Base-by-base conservation (phyloP, 2,888 invertebrate genomes). In the Cancer borealis region DNA sequence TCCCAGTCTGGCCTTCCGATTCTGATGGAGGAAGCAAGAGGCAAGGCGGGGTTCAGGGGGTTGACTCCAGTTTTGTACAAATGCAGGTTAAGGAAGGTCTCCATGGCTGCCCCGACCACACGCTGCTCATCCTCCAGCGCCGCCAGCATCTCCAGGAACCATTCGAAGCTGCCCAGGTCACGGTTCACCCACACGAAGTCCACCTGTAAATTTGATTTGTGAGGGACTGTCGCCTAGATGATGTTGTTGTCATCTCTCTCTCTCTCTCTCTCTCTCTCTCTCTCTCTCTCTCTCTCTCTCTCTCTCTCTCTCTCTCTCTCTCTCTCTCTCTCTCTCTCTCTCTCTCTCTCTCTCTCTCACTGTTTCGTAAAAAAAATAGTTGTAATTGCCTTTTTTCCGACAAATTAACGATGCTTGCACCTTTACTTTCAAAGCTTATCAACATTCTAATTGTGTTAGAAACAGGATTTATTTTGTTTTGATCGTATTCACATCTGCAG, bases 151-250 rank as follows among this genome's bases (percentile, higher is more conserved):
- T 96, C 96, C 30, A 96, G 95, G 95, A 97, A 96, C 97, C 97
- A 97, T 95, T 97, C 96, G 94, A 97, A 96, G 87, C 96, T 96
- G 92, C 96, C 96, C 96, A 96, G 96, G 93, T 96, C 96, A 14
- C 96, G 96, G 95, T 96, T 96, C 26, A 97, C 96, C 97, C 97
- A 97, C 84, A 97, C 96, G 94, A 97, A 97, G 95, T 97, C 96
- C 17, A 97, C 96, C 96, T 97, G 90, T 12, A 30, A 88, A 47
- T n/a, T 47, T 47, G 79, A 10, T 6, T 8, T 21, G 30, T 17
- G 66, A 88, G 12, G 2, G 21, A 30, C 17, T 88, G 88, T 39
- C 17, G 87, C 8, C 66, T 66, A 17, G 0, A 21, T 79, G 30
- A 26, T 6, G 3, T 87, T 87, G 8, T 30, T 30, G 39, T 87